These are phyloP conservation scores for Nudaria mundana DNA, from an alignment of 2,888 invertebrate genomes.

Conservation along the genomic window DNA sequence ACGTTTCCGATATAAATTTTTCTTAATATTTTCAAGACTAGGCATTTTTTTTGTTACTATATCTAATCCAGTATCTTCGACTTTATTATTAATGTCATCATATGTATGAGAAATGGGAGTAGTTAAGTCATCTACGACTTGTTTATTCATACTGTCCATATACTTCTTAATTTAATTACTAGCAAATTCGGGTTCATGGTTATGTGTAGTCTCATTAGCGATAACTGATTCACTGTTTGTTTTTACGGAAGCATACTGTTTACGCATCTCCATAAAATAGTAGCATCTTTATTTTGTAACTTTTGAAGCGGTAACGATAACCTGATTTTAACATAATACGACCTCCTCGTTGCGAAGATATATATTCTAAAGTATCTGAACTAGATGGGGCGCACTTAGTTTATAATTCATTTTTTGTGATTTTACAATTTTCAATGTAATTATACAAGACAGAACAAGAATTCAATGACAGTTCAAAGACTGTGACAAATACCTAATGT, in stretches of 20 bases:
- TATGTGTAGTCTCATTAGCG: constrained; percentile 5
- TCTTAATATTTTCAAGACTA: constrained; percentile 3
- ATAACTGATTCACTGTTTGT: not conserved
- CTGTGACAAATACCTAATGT: too few species aligned
- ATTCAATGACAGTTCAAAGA: too few species aligned
- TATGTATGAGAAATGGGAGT: constrained; percentile 7
- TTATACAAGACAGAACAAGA: too few species aligned
- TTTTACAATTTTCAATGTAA: too few species aligned
- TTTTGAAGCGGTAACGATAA: not conserved
- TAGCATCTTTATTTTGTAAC: not conserved
- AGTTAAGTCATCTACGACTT: constrained; percentile 6
- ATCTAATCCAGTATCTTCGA: constrained; percentile 6
- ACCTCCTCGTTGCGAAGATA: not conserved
- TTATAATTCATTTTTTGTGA: too few species aligned
- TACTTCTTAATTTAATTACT: constrained; percentile 7
- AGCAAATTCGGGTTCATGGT: constrained; percentile 4
- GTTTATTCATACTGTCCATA: constrained; percentile 7
- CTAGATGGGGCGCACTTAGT: too few species aligned
- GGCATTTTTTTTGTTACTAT: constrained; percentile 3
- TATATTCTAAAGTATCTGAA: not conserved
- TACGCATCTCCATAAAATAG: not conserved
- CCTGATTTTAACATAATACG: not conserved
- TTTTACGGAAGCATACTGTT: not conserved
- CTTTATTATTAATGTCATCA: constrained; percentile 4
- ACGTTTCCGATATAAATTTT: constrained; percentile 6